phyloP scores from a whole-genome alignment of 1,140 invertebrate species.

The Lerema accius region DNA sequence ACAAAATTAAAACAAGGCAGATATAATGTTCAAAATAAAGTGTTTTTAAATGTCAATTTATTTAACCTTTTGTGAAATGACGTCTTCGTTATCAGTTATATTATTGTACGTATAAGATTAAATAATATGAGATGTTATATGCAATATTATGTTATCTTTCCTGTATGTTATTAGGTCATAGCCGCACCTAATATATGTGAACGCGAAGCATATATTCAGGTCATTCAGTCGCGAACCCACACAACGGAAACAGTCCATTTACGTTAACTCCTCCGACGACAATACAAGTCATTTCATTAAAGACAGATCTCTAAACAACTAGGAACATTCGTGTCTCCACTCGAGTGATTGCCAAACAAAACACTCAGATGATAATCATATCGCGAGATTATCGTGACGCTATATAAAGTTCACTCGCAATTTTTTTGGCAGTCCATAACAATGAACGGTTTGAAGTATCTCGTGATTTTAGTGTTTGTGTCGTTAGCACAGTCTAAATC shows the following conservation, averaged over 20 bases:
- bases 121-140: background rate
- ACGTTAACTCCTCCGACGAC: background rate
- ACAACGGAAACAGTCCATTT: background rate
- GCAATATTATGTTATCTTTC: background rate
- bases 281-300: background rate
- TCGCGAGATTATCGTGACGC: conserved; percentile 14
- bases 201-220: background rate
- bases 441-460: conserved; percentile 14
- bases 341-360: conserved; percentile 39
- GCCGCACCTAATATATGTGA: background rate
- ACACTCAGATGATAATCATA: conserved; percentile 38
- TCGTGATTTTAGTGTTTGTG: conserved; percentile 26
- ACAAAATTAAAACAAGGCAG: too few relatives aligned
- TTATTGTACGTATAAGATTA: too few relatives aligned
- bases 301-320: background rate
- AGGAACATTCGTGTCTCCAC: background rate
- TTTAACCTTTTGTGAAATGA: too few relatives aligned
- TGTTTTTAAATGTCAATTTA: too few relatives aligned
- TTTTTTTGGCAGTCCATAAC: background rate
- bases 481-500: conserved; percentile 21
- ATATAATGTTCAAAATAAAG: too few relatives aligned
- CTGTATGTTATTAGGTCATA: background rate
- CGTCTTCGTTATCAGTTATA: too few relatives aligned
- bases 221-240: background rate
- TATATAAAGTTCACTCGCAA: conserved; percentile 41